A percentile compares a stretch with the other conserved stretches of the same genome.
phyloP scores from a whole-genome alignment of 2,888 invertebrate genomes.

The Taphrorychus bicolor region DNA sequence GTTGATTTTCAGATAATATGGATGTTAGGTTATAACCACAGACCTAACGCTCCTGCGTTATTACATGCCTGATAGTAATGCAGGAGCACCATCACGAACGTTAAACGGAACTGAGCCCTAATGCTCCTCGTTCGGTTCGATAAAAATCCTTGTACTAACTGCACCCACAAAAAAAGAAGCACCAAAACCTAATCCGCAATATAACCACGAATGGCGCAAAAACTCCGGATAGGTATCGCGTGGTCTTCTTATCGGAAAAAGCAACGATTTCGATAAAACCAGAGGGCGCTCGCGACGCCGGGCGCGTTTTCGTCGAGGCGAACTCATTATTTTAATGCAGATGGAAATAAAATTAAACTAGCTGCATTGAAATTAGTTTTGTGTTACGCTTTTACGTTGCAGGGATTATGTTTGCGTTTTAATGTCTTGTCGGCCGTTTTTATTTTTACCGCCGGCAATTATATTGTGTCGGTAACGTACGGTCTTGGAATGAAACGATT shows the following conservation, averaged over 20 bases:
- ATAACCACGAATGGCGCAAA: neutral
- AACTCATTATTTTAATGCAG: slow-evolving; percentile 31
- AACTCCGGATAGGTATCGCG: neutral
- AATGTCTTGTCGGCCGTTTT: neutral
- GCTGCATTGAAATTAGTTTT: slow-evolving; percentile 21
- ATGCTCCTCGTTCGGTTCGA: neutral
- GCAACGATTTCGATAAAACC: slow-evolving; percentile 10
- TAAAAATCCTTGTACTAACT: neutral
- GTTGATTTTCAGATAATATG: neutral
- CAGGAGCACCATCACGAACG: neutral
- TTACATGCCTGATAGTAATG: neutral
- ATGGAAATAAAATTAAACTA: slow-evolving; percentile 23
- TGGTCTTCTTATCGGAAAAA: slow-evolving; percentile 5
- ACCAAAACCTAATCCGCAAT: neutral
- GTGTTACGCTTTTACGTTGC: slow-evolving; percentile 3
- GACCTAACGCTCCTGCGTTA: neutral
- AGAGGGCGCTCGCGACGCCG: slow-evolving; percentile 6
- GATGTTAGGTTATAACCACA: neutral
- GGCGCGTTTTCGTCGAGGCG: neutral
- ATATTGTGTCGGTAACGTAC: neutral
- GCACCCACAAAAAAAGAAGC: neutral
- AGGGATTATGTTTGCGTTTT: slow-evolving; percentile 5
- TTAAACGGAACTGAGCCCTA: neutral
- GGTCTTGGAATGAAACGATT: neutral
- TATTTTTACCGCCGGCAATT: neutral